A percentile compares a stretch with the other conserved stretches of the same genome.
These are phyloP conservation scores for Stenichneumon culpator DNA, from an alignment of 2,888 invertebrate genomes.

Conservation along the genomic window DNA sequence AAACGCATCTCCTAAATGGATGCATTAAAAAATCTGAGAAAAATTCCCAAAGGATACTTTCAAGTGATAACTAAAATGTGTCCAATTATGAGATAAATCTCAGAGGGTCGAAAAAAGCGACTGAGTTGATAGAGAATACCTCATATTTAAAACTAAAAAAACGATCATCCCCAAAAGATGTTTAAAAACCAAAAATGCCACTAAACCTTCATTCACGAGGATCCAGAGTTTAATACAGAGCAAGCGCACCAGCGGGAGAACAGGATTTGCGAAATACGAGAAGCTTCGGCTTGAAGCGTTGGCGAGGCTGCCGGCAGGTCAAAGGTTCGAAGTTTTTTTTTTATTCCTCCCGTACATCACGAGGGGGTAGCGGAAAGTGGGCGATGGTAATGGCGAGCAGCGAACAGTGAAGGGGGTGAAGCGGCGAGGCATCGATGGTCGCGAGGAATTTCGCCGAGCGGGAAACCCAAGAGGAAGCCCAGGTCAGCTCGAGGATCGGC, in stretches of 20 bases:
- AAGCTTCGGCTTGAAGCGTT: background rate
- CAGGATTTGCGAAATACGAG: conserved; percentile 48
- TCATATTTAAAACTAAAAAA: too few species aligned
- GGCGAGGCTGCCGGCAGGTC: conserved; percentile 24
- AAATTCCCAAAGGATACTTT: too few species aligned
- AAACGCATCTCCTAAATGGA: too few species aligned
- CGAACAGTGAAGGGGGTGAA: conserved; percentile 18
- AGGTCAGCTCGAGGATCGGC: conserved; percentile 11
- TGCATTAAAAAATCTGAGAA: too few species aligned
- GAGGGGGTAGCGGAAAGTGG: background rate
- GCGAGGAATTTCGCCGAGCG: background rate
- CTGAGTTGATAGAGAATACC: too few species aligned
- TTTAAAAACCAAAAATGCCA: too few species aligned
- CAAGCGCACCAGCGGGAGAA: background rate
- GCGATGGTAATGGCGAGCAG: conserved; percentile 47
- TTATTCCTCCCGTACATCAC: conserved; percentile 42
- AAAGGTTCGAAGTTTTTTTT: conserved; percentile 50
- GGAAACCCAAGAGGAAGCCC: conserved; percentile 37
- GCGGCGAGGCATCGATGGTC: conserved; percentile 17
- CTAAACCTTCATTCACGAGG: background rate
- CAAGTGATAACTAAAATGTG: too few species aligned
- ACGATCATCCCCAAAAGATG: too few species aligned
- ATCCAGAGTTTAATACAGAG: background rate
- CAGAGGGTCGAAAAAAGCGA: too few species aligned
- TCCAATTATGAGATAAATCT: too few species aligned